Evolutionary conservation across 2,888 invertebrate genomes (phyloP).

Genomic region (Cylloceria caligata): DNA sequence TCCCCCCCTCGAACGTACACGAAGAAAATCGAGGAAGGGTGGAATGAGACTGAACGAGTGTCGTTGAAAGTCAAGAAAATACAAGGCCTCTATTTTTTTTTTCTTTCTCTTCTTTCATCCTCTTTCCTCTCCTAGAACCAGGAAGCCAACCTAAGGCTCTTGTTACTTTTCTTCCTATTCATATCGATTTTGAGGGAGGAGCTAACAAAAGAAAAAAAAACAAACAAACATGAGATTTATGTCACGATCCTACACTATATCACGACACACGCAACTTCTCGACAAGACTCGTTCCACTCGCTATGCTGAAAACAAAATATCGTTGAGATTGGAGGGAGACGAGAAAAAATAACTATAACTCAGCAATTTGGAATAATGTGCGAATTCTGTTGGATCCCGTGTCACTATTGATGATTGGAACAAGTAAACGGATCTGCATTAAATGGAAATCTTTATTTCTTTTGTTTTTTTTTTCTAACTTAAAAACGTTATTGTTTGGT

Average conservation of each 20-base stretch:
- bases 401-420: not conserved
- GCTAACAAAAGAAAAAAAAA: conserved; percentile 4
- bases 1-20: conserved; percentile 6
- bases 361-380: conserved; percentile 8
- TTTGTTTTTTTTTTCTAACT: conserved; percentile 10
- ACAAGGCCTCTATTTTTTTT: not conserved
- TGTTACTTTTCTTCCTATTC: conserved; percentile 33
- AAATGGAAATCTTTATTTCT: conserved; percentile 33
- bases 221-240: conserved; percentile 46
- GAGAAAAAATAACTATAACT: not conserved
- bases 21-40: not conserved
- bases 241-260: conserved; percentile 40
- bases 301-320: conserved; percentile 12
- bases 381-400: conserved; percentile 16
- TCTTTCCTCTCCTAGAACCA: not conserved
- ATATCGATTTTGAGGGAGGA: conserved; percentile 47
- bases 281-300: not conserved
- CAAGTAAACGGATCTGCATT: not conserved
- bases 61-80: not conserved
- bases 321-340: not conserved
- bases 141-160: conserved; percentile 35
- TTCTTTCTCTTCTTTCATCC: not conserved
- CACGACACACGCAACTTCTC: conserved; percentile 37
- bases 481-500: not conserved
- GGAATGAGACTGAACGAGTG: not conserved